phyloP scores from a whole-genome alignment of 1,140 invertebrate species.

The Bombus superbus region DNA sequence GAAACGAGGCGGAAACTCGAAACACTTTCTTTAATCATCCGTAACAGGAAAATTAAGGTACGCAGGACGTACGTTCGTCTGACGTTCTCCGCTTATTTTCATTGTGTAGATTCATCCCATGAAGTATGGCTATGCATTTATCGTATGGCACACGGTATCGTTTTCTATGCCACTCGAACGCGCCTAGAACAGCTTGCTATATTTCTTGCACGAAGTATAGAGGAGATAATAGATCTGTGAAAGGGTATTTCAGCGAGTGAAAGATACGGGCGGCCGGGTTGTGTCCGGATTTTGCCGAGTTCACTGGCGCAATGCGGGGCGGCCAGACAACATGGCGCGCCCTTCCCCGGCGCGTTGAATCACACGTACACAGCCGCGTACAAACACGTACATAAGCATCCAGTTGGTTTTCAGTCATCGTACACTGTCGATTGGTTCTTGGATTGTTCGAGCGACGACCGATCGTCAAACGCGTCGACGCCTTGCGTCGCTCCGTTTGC shows the following conservation, averaged over 20 bases:
- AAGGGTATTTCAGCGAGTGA: neutral
- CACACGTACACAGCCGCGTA: conserved; percentile 2
- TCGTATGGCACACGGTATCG: no score
- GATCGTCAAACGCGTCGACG: neutral
- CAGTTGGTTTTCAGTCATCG: conserved; percentile 14
- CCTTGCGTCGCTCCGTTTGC: neutral
- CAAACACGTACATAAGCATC: neutral
- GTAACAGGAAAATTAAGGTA: no score
- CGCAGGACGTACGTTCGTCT: no score
- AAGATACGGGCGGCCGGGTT: conserved; percentile 56
- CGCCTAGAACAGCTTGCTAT: neutral
- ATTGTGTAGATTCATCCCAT: no score
- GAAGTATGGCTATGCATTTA: no score
- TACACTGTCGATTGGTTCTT: conserved; percentile 1
- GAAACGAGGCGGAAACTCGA: no score
- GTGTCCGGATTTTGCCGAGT: conserved; percentile 75
- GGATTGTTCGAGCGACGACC: conserved; percentile 1
- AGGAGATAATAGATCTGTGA: neutral
- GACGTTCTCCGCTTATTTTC: no score
- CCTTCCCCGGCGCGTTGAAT: conserved; percentile 45
- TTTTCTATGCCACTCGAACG: no score
- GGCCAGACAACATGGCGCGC: conserved; percentile 80
- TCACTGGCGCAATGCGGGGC: conserved; percentile 81
- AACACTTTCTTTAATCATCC: no score
- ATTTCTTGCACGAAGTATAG: neutral